phyloP scores from a whole-genome alignment of 2,888 invertebrate genomes.

The Cyaniris semiargus region DNA sequence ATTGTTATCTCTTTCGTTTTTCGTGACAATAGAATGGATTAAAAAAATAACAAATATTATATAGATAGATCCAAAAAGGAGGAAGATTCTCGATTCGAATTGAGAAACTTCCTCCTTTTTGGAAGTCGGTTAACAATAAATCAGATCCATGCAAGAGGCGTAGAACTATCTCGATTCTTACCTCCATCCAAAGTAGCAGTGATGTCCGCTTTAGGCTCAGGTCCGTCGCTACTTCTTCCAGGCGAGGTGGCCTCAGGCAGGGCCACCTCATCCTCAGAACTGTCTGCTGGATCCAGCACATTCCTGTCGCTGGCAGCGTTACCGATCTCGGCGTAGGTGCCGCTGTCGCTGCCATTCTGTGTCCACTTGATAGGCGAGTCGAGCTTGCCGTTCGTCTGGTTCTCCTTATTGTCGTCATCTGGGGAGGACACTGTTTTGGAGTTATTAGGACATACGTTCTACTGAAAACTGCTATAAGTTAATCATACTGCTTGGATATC shows the following conservation, averaged over 20 bases:
- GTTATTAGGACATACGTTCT: conserved; percentile 23
- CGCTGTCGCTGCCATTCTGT: conserved; percentile 75
- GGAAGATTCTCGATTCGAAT: too few relatives aligned
- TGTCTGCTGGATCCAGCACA: conserved; percentile 72
- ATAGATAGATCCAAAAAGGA: too few relatives aligned
- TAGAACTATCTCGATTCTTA: conserved; percentile 41
- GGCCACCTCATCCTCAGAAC: conserved; percentile 75
- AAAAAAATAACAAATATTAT: too few relatives aligned
- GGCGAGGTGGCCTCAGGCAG: conserved; percentile 74
- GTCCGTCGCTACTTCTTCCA: conserved; percentile 73
- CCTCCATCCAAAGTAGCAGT: conserved; percentile 72
- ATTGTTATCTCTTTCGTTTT: too few relatives aligned
- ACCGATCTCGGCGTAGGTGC: conserved; percentile 76
- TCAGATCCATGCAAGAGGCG: too few relatives aligned
- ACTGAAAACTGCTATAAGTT: neutral
- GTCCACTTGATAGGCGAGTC: conserved; percentile 75
- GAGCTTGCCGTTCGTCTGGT: conserved; percentile 73
- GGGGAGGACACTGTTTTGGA: conserved; percentile 42
- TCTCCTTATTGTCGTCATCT: conserved; percentile 77
- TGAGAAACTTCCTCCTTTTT: too few relatives aligned
- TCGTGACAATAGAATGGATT: too few relatives aligned
- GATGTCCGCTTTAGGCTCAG: conserved; percentile 73
- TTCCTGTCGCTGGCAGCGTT: conserved; percentile 71
- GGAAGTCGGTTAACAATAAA: too few relatives aligned
- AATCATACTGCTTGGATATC: too few relatives aligned